phyloP scores from a whole-genome alignment of 2,888 invertebrate genomes.

The Deilephila porcellus region DNA sequence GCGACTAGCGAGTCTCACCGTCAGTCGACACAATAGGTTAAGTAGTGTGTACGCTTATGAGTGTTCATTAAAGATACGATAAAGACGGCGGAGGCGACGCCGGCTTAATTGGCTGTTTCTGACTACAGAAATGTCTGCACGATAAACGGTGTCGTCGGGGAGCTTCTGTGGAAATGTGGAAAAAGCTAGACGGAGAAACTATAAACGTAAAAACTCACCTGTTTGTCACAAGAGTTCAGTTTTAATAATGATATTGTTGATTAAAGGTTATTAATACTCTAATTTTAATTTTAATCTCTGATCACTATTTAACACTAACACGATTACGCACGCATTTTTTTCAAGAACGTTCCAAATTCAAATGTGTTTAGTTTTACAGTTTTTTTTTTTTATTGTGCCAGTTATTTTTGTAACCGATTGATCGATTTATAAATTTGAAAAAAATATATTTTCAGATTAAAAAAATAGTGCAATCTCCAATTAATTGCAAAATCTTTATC shows the following conservation, averaged over 20 bases:
- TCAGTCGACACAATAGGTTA: conserved; percentile 67
- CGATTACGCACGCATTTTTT: too few species aligned
- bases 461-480: neutral
- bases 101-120: conserved; percentile 72
- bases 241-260: too few species aligned
- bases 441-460: neutral
- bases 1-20: conserved; percentile 40
- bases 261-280: neutral
- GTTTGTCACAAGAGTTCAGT: neutral
- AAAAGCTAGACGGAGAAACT: neutral
- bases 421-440: too few species aligned
- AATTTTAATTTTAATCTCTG: neutral
- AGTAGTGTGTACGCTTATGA: conserved; percentile 78
- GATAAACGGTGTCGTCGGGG: conserved; percentile 26
- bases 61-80: conserved; percentile 84
- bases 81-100: conserved; percentile 74
- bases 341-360: neutral
- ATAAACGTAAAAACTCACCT: neutral
- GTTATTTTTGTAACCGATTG: neutral
- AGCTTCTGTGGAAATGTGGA: conserved; percentile 13
- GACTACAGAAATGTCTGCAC: conserved; percentile 41
- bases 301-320: neutral
- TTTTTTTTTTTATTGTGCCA: neutral
- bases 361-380: neutral
- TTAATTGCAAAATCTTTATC: neutral